Evolutionary conservation across 2,113 vertebrate species (phyloP).

Genomic region (Leuciscus idus): DNA sequence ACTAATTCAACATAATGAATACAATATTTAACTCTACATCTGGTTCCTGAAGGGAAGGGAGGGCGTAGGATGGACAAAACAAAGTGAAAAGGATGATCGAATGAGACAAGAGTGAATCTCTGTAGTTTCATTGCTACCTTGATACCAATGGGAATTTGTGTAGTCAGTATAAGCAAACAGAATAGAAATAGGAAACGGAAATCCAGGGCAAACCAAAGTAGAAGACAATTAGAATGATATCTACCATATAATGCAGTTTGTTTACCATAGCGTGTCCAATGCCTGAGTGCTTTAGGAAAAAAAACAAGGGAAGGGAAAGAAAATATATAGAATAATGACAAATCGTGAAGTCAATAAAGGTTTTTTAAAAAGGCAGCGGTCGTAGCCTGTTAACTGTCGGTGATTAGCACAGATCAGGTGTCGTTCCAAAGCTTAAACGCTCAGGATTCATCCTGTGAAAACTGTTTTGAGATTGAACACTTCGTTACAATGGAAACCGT

Average conservation of each 20-base stretch:
- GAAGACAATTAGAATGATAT: slow-evolving; percentile 98
- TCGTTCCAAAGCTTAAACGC: too few relatives aligned
- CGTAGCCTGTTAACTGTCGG: not conserved
- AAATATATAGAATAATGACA: slow-evolving; percentile 82
- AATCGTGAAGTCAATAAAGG: slow-evolving; percentile 81
- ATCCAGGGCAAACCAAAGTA: slow-evolving; percentile 86
- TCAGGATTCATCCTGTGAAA: too few relatives aligned
- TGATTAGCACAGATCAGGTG: too few relatives aligned
- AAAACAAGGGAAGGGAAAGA: slow-evolving; percentile 74
- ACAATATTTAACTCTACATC: not conserved
- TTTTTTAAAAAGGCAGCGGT: slow-evolving; percentile 53
- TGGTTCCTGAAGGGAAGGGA: not conserved
- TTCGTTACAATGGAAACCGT: too few relatives aligned
- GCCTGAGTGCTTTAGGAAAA: slow-evolving; percentile 91
- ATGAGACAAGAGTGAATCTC: slow-evolving; percentile 42
- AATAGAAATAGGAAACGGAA: slow-evolving; percentile 80
- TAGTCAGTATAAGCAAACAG: slow-evolving; percentile 80
- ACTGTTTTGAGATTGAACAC: too few relatives aligned
- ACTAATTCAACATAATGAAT: too few relatives aligned
- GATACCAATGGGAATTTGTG: slow-evolving; percentile 76
- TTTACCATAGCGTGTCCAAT: slow-evolving; percentile 99
- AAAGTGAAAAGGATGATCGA: not conserved
- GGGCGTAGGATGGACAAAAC: slow-evolving; percentile 20
- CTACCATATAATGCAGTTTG: slow-evolving; percentile 99
- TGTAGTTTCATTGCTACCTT: slow-evolving; percentile 75